Percentiles rank a stretch among this genome's conserved stretches.
Evolutionary conservation across 2,888 invertebrate genomes (phyloP).

Genomic region (Eutolmus rufibarbis): DNA sequence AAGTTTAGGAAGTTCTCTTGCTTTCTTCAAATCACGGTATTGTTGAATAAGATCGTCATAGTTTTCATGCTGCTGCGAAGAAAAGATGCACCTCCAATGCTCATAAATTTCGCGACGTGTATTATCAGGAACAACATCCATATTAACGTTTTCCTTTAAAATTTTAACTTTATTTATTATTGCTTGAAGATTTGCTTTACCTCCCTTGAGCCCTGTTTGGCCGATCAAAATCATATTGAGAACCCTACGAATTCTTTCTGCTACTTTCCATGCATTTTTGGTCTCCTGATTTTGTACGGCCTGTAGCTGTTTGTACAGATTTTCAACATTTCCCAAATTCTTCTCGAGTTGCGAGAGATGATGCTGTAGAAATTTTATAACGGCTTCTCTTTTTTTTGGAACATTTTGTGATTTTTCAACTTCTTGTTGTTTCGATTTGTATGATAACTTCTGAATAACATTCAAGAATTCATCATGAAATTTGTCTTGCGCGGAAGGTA

Average conservation of each 20-base stretch:
- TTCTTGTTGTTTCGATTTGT: constrained; percentile 52
- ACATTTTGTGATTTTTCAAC: constrained; percentile 54
- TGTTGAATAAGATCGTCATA: constrained; percentile 55
- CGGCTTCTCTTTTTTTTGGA: constrained; percentile 56
- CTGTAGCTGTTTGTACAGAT: constrained; percentile 63
- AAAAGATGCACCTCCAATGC: constrained; percentile 66
- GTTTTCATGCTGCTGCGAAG: constrained; percentile 59
- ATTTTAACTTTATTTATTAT: constrained; percentile 59
- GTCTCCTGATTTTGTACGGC: constrained; percentile 63
- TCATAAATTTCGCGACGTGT: constrained; percentile 65
- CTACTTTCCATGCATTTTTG: constrained; percentile 60
- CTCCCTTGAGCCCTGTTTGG: constrained; percentile 67
- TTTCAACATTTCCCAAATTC: constrained; percentile 66
- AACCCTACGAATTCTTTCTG: constrained; percentile 64
- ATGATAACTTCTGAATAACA: constrained; percentile 55
- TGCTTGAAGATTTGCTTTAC: constrained; percentile 63
- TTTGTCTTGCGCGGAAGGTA: constrained; percentile 64
- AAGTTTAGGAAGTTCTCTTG: constrained; percentile 54
- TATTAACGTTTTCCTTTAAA: constrained; percentile 54
- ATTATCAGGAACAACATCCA: constrained; percentile 59
- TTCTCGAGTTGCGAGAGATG: constrained; percentile 55
- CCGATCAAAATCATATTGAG: constrained; percentile 70
- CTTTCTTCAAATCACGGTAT: constrained; percentile 53
- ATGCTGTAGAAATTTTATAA: constrained; percentile 58
- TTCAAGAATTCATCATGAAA: constrained; percentile 65